Evolutionary conservation across 2,113 vertebrate genomes (phyloP).

Genomic region (Carassius gibelio): DNA sequence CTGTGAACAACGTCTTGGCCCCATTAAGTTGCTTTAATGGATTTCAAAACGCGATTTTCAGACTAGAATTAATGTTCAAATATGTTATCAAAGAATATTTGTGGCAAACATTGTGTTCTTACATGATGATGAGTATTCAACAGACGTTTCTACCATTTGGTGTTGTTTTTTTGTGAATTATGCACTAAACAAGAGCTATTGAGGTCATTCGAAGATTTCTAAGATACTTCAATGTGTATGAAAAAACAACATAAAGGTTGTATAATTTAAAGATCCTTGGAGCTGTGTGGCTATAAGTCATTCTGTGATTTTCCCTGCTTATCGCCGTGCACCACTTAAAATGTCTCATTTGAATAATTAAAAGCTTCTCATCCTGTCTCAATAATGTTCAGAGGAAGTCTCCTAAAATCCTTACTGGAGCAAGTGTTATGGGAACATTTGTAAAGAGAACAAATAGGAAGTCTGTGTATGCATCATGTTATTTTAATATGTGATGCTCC

Average conservation of each 20-base stretch:
- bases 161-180: neutral
- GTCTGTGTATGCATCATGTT: constrained; percentile 1
- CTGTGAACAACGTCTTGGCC: neutral
- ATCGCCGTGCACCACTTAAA: constrained; percentile 38
- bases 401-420: constrained; percentile 24
- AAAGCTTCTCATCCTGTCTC: constrained; percentile 33
- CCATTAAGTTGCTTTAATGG: constrained; percentile 2
- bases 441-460: neutral
- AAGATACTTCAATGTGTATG: neutral
- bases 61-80: constrained; percentile 6
- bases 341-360: constrained; percentile 60
- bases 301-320: constrained; percentile 39
- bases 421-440: constrained; percentile 45
- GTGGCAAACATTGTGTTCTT: neutral
- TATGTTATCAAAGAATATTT: neutral
- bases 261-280: neutral
- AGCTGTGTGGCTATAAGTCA: constrained; percentile 21
- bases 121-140: neutral
- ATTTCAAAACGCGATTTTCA: neutral
- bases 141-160: neutral
- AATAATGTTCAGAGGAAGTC: constrained; percentile 27
- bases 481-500: constrained; percentile 43
- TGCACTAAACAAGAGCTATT: neutral
- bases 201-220: neutral
- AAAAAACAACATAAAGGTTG: neutral